Percentiles rank a stretch among this genome's conserved stretches.
phyloP scores from a whole-genome alignment of 2,113 vertebrate species.

The Lepisosteus osseus region DNA sequence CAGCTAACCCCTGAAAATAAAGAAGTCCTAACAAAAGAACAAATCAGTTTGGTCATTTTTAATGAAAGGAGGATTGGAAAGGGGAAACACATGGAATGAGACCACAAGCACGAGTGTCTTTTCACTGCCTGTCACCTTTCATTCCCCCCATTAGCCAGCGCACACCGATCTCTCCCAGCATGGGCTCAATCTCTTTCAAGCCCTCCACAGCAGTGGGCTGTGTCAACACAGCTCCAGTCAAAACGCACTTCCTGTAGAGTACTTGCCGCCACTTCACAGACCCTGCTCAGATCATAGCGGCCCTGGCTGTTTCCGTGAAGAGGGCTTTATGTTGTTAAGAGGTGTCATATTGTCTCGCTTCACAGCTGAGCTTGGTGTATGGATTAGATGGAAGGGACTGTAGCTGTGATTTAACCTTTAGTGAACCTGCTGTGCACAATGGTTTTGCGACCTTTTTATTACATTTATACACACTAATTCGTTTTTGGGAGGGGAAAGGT shows the following conservation, averaged over 20 bases:
- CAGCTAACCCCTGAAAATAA: no score
- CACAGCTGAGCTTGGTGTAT: neutral
- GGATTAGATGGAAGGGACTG: neutral
- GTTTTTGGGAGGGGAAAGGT: no score
- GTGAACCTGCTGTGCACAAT: neutral
- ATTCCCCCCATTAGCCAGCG: conserved; percentile 37
- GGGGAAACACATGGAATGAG: conserved; percentile 1
- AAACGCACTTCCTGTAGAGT: conserved; percentile 46
- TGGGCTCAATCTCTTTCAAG: conserved; percentile 47
- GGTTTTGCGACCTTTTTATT: neutral
- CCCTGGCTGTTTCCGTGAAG: conserved; percentile 9
- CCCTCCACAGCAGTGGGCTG: conserved; percentile 59
- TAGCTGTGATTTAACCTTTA: neutral
- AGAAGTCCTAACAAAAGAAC: no score
- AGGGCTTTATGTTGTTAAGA: conserved; percentile 16
- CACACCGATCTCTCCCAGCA: conserved; percentile 49
- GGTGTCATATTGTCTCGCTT: neutral
- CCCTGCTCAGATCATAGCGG: neutral
- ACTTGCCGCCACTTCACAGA: conserved; percentile 40
- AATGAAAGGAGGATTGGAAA: neutral
- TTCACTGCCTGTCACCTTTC: conserved; percentile 52
- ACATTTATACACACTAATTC: no score
- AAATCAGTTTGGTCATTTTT: neutral
- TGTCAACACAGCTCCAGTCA: conserved; percentile 57
- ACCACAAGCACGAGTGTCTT: conserved; percentile 40